Evolutionary conservation across 2,888 invertebrate species (phyloP), one percentile per base, ranked within the genome.

Genomic region (Pseudococcus jackbeardsleyi): DNA sequence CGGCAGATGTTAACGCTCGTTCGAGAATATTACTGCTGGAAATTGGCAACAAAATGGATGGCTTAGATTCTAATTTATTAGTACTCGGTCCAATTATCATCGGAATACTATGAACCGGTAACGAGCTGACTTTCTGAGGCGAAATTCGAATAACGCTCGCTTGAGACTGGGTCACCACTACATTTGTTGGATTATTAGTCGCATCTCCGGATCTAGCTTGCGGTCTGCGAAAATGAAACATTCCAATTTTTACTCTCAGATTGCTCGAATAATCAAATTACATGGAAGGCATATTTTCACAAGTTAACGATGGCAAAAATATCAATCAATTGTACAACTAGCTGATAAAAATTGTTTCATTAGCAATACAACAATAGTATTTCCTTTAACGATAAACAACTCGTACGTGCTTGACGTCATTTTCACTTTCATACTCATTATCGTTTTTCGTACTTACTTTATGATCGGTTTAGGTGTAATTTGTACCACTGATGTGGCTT

Each of bases 21-120:
- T 89, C 89, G 77, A 89, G 59, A 84, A 89, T 89, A 85, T 89
- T 89, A 86, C 89, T 19, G 90, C 90, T 39, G 91, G 90, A 88
- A 59, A 82, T 82, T n/a, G 88, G 88, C 39, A 88, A 50, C 50
- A 88, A 82, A 54, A 88, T 54, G 11, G 82, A 59, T n/a, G 50
- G 54, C 59, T 88, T 82, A 15, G 79, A 19, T 59, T 88, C 88
- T 15, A 88, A 42, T 88, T 82, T 87, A 79, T 50, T 82, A 0
- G 39, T 19, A 17, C 9, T 11, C 1, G 79, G 22, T 11, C 46
- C 33, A 9, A 88, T 22, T 39, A 79, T 39, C 79, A 82, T 88
- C 4, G 79, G 88, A 11, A 88, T 54, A 82, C 79, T 88, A 15
- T 88, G 87, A 42, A 72, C 88, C 11, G 88, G 39, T 39, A 82